Evolutionary conservation across 1,140 invertebrate genomes (phyloP).

Genomic region (Lucilia cuprina): DNA sequence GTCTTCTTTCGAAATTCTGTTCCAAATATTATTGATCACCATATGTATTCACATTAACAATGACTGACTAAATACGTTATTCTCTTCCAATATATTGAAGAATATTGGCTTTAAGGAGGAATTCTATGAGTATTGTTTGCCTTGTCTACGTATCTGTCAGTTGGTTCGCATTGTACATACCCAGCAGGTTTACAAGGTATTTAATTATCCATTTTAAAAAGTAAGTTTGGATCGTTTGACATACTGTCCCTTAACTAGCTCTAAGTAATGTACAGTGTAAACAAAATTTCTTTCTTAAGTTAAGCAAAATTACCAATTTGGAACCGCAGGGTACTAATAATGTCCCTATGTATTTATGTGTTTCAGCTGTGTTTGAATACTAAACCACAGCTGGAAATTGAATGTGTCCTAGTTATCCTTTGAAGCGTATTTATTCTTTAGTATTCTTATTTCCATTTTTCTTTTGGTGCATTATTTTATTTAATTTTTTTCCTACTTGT

Average conservation of each 20-base stretch:
- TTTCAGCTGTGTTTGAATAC: background rate
- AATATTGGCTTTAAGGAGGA: background rate
- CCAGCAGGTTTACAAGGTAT: background rate
- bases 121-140: background rate
- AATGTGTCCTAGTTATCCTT: conserved; percentile 10
- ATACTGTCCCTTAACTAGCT: no score
- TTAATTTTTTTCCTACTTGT: background rate
- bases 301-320: background rate
- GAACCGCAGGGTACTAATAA: background rate
- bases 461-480: background rate
- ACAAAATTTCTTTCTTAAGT: no score
- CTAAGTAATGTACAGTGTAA: no score
- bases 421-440: background rate
- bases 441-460: background rate
- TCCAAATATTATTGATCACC: no score
- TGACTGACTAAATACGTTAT: no score
- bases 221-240: background rate
- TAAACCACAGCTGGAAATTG: conserved; percentile 6
- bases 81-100: no score
- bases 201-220: background rate
- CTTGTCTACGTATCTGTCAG: background rate
- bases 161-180: background rate
- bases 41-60: no score
- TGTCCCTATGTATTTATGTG: background rate
- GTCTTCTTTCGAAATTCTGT: no score